Base-by-base conservation (phyloP, 2,113 vertebrate genomes). In the Origma solitaria region DNA sequence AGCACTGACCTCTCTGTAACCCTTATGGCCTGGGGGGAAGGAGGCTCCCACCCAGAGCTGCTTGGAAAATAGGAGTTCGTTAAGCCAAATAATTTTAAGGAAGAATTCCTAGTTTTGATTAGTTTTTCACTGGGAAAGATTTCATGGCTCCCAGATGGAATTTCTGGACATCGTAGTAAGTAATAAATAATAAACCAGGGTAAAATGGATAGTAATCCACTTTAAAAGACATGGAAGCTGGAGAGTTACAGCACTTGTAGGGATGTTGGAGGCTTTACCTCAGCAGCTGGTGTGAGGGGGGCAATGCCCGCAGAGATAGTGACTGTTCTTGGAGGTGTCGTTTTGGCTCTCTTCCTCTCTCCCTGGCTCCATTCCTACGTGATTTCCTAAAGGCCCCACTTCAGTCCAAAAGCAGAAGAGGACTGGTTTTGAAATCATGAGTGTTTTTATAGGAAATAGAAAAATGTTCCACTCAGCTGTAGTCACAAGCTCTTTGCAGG, bases 91-190 rank as follows among this genome's bases (percentile, higher is more conserved):
- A n/a, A 68, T 71, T 82, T 40, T 62, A 16, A 60, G 30, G n/a
- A 56, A n/a, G 68, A 76, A 71, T 22, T 94, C 82, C 66, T 88
- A 35, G 23, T 50, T 95, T 79, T 82, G 38, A 47, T 85, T 82
- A 60, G 5, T n/a, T 95, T 92, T 70, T 73, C 31, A n/a, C 47
- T 71, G 35, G 30, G 6, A 79, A 82, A 54, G 23, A 20, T 78
- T 82, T 92, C 70, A 50, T 18, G 18, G 70, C 35, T 93, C 82
- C 85, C 75, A 25, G 65, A 15, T 71, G 91, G 75, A 82, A 73
- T 75, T 94, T 86, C 73, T 91, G 77, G 78, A 66, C 54, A 57
- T 44, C 44, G 27, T 44, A 44, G 23, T 38, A 77, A 54, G 81
- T 30, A 64, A 88, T 64, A 86, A 95, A 86, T 76, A 76, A 88